Evolutionary conservation across 2,797 vertebrate genomes (phyloP), one percentile per base, ranked within the genome.

Genomic region (Agapornis canus): DNA sequence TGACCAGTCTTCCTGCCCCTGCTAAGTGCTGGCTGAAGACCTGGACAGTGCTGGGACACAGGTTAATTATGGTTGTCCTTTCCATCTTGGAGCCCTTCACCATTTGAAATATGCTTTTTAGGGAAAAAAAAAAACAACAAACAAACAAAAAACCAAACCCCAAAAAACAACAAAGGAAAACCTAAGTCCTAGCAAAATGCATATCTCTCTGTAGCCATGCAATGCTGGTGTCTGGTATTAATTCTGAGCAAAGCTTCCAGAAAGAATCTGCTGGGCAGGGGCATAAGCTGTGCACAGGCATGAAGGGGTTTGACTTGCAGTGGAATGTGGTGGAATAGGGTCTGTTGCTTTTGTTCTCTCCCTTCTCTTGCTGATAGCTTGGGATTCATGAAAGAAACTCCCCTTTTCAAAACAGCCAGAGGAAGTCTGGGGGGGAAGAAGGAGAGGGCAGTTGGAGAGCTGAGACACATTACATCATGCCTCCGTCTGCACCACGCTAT

Each of bases 401-500:
- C 6, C 2, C 17, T 39, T 83, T 83, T 31, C 20, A 42, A 37
- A 81, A 11, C 8, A 91, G 43, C 26, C 20, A 18, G 61, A 60
- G 15, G 31, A 61, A n/a, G 42, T 42, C 25, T 82, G 59, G n/a
- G 12, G 17, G 17, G 39, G 43, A 54, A 42, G 47, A 49, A 71
- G 15, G 10, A 35, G 17, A 64, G 27, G 39, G 19, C 45, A 77
- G 60, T 23, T 69, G 42, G 42, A 69, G 65, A 83, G 8, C 66
- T 61, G 56, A 59, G 52, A n/a, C 2, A 1, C 3, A 0, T 42
- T 75, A 10, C 5, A 4, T 27, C 70, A 43, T 43, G 14, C 40
- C 4, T 51, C 13, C 2, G 0, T 4, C 2, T 69, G 20, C 32
- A 75, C 21, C 57, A 25, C 0, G 0, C 20, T 73, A 4, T 48